Evolutionary conservation across 2,888 invertebrate genomes (phyloP).

Genomic region (Pachycephus smyrnensis): DNA sequence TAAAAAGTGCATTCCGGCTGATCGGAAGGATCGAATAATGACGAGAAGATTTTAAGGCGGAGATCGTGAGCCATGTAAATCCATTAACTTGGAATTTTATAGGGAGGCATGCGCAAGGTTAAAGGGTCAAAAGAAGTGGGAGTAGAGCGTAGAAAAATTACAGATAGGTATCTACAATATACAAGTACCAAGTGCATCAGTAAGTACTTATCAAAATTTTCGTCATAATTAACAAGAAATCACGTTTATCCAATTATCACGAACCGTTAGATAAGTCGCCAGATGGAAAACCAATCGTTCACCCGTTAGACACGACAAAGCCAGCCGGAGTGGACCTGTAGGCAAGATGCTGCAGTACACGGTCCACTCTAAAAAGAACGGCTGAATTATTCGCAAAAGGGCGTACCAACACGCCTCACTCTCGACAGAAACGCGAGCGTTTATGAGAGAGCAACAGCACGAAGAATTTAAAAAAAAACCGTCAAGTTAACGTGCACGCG

Average conservation of each 20-base stretch:
- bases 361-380: background rate
- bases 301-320: background rate
- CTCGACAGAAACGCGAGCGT: background rate
- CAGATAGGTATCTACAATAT: background rate
- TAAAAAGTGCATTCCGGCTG: background rate
- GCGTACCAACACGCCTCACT: background rate
- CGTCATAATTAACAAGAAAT: background rate
- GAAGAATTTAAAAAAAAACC: background rate
- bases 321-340: background rate
- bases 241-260: background rate
- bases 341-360: background rate
- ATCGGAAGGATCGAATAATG: background rate
- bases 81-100: constrained; percentile 43
- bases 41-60: background rate
- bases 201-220: background rate
- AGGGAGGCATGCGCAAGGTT: background rate
- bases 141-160: background rate
- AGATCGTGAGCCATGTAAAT: constrained; percentile 34
- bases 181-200: background rate
- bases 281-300: background rate
- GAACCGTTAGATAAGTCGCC: background rate
- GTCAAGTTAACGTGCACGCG: background rate
- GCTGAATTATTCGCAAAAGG: background rate
- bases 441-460: background rate
- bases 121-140: background rate